These are phyloP conservation scores for Phortica magna DNA, from an alignment of 2,888 invertebrate species.

Conservation along the genomic window DNA sequence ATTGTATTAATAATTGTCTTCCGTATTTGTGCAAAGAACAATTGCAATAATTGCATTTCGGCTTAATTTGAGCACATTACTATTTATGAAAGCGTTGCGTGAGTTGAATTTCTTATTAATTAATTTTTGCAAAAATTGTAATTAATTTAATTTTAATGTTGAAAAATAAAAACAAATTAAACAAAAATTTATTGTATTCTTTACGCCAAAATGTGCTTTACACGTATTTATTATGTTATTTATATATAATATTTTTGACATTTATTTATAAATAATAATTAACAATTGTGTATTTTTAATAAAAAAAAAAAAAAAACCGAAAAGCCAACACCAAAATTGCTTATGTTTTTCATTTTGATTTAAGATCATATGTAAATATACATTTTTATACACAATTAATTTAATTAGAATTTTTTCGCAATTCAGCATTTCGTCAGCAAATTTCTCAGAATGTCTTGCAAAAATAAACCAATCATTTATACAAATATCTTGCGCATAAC, in stretches of 20 bases:
- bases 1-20: slow-evolving; percentile 28
- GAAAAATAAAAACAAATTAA: neutral
- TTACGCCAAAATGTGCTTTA: slow-evolving; percentile 1
- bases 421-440: neutral
- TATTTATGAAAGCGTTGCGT: neutral
- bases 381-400: neutral
- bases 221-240: neutral
- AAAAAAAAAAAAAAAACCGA: slow-evolving; percentile 6
- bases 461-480: neutral
- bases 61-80: neutral
- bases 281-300: slow-evolving; percentile 3
- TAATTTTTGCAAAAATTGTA: neutral
- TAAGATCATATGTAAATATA: neutral
- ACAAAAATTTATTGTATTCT: neutral
- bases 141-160: slow-evolving; percentile 2
- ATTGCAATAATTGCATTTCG: slow-evolving; percentile 26
- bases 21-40: slow-evolving; percentile 29
- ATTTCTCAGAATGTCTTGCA: neutral
- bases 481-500: neutral
- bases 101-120: neutral
- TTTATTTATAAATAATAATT: slow-evolving; percentile 1
- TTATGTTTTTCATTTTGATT: no score
- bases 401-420: neutral
- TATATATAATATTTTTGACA: neutral
- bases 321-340: neutral